Evolutionary conservation across 1,140 invertebrate genomes (phyloP), one percentile per base, ranked within the genome.

Genomic region (Chrysomallon squamiferum): DNA sequence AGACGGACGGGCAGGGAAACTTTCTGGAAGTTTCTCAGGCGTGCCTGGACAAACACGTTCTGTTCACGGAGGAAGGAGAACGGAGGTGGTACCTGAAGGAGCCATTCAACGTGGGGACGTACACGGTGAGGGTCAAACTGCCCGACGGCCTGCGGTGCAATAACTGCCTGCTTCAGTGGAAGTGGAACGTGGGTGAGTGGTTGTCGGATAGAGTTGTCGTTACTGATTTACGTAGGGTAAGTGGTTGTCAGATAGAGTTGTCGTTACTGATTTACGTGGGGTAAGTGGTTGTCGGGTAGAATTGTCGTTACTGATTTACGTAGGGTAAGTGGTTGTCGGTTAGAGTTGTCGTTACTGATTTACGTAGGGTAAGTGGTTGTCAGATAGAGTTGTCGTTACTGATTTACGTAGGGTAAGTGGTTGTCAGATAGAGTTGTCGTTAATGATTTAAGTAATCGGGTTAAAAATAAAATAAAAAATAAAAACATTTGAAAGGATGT

Each of bases 1-100:
- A 75, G 56, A 35, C 29, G 11, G 63, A 69, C 35, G 58, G 25
- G 2, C 30, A 59, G 2, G 69, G 73, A 0, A 22, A 68, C n/a
- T 65, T 75, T 18, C 57, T 72, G 45, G 71, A 75, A 50, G 74
- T 75, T 22, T 69, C 66, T 0, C 90, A 91, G 66, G 84, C 87
- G 0, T 91, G 90, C 73, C 89, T 91, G 69, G 72, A 86, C 15
- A 76, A 84, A 29, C 56, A 88, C 71, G 66, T 79, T 0, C 65
- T 92, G 13, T 66, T 71, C 7, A 72, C 90, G 18, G 74, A 72
- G 2, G 83, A 91, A 71, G 87, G 86, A 2, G 68, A 69, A 18
- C 69, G 79, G 30, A 64, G 66, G n/a, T 72, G 47, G 33, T 38
- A 71, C 20, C 43, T 73, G 9, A 54, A 64, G 2, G 57, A 67